phyloP scores from a whole-genome alignment of 2,113 vertebrate species.

The Spizaetus ornatus region DNA sequence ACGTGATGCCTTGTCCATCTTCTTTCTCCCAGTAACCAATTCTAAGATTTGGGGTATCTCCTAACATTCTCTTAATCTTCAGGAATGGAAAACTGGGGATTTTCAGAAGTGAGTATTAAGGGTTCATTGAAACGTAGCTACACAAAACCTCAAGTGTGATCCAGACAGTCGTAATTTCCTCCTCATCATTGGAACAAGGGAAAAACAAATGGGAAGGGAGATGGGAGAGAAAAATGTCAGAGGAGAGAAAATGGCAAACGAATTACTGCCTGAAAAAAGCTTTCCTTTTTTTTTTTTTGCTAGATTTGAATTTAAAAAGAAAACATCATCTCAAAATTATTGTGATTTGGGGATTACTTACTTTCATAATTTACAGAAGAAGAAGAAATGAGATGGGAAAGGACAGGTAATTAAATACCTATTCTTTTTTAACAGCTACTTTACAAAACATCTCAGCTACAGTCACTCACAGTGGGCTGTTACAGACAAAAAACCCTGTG shows the following conservation, averaged over 20 bases:
- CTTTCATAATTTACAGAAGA: not conserved
- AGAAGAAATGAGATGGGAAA: not conserved
- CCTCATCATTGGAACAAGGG: not conserved
- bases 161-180: not conserved
- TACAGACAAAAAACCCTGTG: not conserved
- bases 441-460: not conserved
- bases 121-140: not conserved
- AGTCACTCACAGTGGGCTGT: not conserved
- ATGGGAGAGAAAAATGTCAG: not conserved
- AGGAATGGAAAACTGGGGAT: not conserved
- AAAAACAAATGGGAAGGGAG: not conserved
- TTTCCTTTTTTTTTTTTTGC: fast-evolving
- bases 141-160: not conserved
- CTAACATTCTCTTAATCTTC: not conserved
- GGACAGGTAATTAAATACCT: slow-evolving; percentile 9
- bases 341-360: not conserved
- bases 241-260: not conserved
- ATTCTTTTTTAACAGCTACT: not conserved
- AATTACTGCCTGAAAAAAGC: not conserved
- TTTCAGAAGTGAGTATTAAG: not conserved
- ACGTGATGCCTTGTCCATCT: not conserved
- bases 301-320: not conserved
- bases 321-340: not conserved
- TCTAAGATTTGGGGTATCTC: not conserved
- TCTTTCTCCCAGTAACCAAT: not conserved